These are phyloP conservation scores for Coturnix japonica DNA, from an alignment of 2,113 vertebrate species.

Conservation along the genomic window DNA sequence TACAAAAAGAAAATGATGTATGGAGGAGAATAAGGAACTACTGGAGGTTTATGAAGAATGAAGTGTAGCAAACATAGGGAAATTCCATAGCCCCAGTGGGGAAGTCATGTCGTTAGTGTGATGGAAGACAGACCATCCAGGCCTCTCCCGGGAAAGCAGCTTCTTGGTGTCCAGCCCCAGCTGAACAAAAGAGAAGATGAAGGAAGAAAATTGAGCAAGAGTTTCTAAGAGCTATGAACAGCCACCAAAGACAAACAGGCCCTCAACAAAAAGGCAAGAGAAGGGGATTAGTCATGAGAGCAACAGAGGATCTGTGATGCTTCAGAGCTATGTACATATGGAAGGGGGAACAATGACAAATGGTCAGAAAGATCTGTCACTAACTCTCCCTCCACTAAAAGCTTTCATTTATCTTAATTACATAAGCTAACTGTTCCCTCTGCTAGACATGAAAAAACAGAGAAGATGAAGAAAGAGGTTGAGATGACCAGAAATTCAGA, in stretches of 20 bases:
- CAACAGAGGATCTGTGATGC: background rate
- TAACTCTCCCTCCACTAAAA: background rate
- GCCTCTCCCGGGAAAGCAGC: background rate
- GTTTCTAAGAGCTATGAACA: background rate
- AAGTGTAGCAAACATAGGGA: conserved; percentile 2
- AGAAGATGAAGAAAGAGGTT: background rate
- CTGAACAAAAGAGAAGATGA: background rate
- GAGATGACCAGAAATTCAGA: background rate
- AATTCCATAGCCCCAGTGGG: conserved; percentile 33
- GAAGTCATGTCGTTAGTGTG: background rate
- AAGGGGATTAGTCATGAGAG: background rate
- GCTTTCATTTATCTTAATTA: background rate
- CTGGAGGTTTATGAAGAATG: conserved; percentile 30
- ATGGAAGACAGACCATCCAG: conserved; percentile 35
- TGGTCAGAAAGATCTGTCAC: background rate
- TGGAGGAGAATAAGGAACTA: conserved; percentile 31
- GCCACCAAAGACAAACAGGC: background rate
- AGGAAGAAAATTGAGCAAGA: conserved; percentile 15
- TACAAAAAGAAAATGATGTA: conserved; percentile 27
- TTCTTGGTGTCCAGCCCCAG: background rate
- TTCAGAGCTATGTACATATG: background rate
- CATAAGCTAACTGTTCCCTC: background rate
- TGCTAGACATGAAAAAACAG: background rate
- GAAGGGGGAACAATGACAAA: background rate
- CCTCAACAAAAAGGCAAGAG: background rate